phyloP scores from a whole-genome alignment of 2,113 vertebrate genomes.

The Fulica atra region DNA sequence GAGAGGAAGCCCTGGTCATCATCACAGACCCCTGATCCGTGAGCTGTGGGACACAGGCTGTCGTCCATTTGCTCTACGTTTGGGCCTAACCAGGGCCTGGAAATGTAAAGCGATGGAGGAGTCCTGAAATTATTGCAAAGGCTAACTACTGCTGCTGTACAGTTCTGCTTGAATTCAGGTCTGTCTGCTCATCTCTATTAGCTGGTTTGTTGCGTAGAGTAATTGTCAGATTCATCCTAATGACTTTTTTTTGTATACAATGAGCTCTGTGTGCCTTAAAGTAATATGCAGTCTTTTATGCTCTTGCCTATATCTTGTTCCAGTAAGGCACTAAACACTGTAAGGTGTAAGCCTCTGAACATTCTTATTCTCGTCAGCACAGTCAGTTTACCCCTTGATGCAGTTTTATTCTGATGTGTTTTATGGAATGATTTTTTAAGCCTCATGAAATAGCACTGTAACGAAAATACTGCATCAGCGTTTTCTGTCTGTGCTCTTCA shows the following conservation, averaged over 20 bases:
- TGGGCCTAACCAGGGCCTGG: background rate
- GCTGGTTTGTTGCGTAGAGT: background rate
- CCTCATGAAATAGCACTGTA: background rate
- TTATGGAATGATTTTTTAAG: background rate
- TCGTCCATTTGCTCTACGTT: background rate
- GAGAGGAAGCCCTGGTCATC: rapidly evolving
- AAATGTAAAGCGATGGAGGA: background rate
- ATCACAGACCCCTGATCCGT: background rate
- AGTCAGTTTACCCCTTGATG: background rate
- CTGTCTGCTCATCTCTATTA: background rate
- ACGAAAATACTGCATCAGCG: background rate
- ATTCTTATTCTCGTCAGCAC: background rate
- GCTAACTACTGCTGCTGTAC: background rate
- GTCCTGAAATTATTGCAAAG: background rate
- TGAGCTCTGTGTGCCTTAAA: background rate
- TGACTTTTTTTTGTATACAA: background rate
- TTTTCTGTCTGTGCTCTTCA: background rate
- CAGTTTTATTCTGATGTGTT: background rate
- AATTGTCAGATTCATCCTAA: background rate
- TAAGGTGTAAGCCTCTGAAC: background rate
- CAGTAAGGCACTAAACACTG: background rate
- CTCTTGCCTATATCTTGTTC: background rate
- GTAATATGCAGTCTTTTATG: background rate
- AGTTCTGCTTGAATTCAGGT: background rate
- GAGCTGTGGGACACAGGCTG: background rate